Percentiles rank a stretch among this genome's conserved stretches.
Conservation (phyloP, 2,113 vertebrate species). For the Peromyscus polionotus region DNA sequence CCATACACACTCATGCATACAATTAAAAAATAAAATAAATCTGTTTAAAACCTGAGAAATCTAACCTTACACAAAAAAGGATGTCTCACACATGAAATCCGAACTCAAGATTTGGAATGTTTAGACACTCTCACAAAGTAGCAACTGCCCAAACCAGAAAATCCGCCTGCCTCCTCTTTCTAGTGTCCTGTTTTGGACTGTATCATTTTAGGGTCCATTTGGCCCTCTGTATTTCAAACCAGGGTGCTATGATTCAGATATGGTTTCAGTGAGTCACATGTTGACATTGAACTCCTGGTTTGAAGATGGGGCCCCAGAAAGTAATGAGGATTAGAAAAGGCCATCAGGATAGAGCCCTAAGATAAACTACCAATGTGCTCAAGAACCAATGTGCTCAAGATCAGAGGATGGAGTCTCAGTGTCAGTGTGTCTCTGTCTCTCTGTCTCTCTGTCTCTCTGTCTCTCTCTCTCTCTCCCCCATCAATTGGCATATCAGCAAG, state of each 20-base stretch:
- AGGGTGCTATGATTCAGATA: background rate
- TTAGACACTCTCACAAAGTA: background rate
- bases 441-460: too few species aligned
- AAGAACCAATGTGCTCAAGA: too few species aligned
- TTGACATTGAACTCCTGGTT: background rate
- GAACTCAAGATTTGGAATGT: background rate
- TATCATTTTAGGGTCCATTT: background rate
- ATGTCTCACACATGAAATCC: background rate
- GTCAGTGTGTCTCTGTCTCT: too few species aligned
- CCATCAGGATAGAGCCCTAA: background rate
- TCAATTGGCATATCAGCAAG: background rate
- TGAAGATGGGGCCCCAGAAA: background rate
- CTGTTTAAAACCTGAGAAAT: conserved; percentile 38
- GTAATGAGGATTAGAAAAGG: background rate
- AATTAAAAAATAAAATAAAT: background rate
- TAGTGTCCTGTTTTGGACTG: background rate
- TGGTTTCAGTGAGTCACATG: background rate
- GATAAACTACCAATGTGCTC: background rate
- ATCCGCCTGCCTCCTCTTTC: background rate
- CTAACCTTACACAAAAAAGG: background rate
- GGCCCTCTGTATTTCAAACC: background rate
- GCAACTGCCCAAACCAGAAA: background rate
- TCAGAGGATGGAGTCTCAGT: too few species aligned
- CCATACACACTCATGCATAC: background rate
- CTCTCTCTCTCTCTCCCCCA: background rate